phyloP scores from a whole-genome alignment of 2,113 vertebrate species.

The Platichthys stellatus region DNA sequence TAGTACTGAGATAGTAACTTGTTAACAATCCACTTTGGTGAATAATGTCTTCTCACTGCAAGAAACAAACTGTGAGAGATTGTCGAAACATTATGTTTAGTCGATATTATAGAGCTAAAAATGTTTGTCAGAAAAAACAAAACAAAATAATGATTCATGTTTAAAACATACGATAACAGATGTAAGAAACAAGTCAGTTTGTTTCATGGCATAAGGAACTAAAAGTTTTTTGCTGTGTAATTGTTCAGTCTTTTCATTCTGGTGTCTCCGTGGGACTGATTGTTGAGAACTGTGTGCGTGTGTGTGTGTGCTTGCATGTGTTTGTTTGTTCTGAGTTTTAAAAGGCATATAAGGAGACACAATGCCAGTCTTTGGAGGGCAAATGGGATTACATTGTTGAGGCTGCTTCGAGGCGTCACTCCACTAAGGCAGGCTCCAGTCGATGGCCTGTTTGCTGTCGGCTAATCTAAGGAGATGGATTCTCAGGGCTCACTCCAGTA shows the following conservation, averaged over 20 bases:
- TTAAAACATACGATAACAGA: background rate
- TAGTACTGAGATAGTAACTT: too few relatives aligned
- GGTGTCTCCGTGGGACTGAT: background rate
- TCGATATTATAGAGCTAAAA: background rate
- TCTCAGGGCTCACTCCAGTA: slow-evolving; percentile 41
- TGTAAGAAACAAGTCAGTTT: slow-evolving; percentile 13
- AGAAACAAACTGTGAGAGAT: too few relatives aligned
- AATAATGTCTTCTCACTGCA: too few relatives aligned
- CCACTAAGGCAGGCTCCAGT: slow-evolving; percentile 22
- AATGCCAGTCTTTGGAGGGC: slow-evolving; percentile 21
- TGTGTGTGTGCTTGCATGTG: background rate
- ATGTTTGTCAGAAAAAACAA: background rate
- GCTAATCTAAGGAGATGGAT: slow-evolving; percentile 68
- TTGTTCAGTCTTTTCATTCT: slow-evolving; percentile 22
- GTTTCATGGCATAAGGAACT: background rate
- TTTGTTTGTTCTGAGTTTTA: slow-evolving; percentile 10
- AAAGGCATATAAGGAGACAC: slow-evolving; percentile 17
- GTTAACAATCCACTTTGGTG: too few relatives aligned
- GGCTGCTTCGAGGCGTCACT: slow-evolving; percentile 51
- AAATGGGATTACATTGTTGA: slow-evolving; percentile 51
- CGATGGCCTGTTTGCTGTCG: slow-evolving; percentile 52
- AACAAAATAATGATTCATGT: background rate
- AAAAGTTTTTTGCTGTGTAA: slow-evolving; percentile 8
- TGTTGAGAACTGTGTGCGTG: background rate
- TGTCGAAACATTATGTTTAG: background rate